phyloP scores from a whole-genome alignment of 2,888 invertebrate genomes.

The Patella pellucida region DNA sequence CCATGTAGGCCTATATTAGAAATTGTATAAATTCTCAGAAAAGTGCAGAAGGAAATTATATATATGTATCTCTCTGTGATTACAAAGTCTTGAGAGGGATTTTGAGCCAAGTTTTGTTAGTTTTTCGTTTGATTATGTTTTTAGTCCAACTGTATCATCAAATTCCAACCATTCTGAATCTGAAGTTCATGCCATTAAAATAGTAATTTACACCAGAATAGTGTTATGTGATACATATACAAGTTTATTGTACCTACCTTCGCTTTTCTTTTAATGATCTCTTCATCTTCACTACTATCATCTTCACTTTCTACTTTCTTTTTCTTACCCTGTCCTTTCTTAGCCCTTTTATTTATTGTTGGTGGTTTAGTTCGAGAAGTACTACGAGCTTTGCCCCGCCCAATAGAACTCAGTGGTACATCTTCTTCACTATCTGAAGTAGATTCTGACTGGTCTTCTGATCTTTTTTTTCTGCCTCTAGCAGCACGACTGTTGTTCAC shows the following conservation, averaged over 20 bases:
- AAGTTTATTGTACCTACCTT: conserved; percentile 61
- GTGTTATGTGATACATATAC: too few relatives aligned
- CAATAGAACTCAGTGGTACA: conserved; percentile 9
- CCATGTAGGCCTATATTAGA: too few relatives aligned
- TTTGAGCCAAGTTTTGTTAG: too few relatives aligned
- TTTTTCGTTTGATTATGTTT: too few relatives aligned
- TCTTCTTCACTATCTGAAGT: conserved; percentile 20
- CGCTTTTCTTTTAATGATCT: conserved; percentile 49
- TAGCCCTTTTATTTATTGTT: background rate
- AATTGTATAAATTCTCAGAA: too few relatives aligned
- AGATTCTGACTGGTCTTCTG: conserved; percentile 74
- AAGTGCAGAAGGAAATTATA: too few relatives aligned
- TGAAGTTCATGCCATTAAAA: too few relatives aligned
- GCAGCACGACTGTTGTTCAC: conserved; percentile 70
- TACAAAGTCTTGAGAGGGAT: too few relatives aligned
- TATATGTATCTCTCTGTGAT: too few relatives aligned
- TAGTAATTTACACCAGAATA: too few relatives aligned
- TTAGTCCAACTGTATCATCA: too few relatives aligned
- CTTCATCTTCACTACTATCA: conserved; percentile 16
- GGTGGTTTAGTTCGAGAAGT: background rate
- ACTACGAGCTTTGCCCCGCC: background rate
- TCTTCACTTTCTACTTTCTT: conserved; percentile 17
- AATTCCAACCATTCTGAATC: too few relatives aligned
- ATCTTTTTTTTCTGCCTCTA: conserved; percentile 78
- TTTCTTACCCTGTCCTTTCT: background rate